Percentiles rank a stretch among this genome's conserved stretches.
These are phyloP conservation scores for Melipona quadrifasciata DNA, from an alignment of 1,140 invertebrate genomes.

Conservation along the genomic window DNA sequence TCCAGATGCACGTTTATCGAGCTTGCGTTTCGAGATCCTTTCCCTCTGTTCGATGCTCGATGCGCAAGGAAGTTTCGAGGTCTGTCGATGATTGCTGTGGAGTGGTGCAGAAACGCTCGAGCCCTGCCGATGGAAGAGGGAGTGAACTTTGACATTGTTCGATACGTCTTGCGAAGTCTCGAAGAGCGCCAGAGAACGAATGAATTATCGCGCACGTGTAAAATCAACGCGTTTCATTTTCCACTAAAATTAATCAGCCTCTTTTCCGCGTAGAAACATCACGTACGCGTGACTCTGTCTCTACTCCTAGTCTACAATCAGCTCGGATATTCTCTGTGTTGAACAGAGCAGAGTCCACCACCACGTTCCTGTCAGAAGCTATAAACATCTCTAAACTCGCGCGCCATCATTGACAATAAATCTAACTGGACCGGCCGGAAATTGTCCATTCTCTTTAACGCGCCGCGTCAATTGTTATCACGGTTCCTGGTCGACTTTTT, in stretches of 20 bases:
- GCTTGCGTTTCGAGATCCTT: neutral
- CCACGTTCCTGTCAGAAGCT: neutral
- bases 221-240: no score
- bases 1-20: neutral
- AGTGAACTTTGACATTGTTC: neutral
- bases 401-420: neutral
- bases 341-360: no score
- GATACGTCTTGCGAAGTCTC: neutral
- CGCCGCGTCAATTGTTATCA: slow-evolving; percentile 8
- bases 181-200: no score
- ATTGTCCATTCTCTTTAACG: neutral
- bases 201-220: no score
- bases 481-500: slow-evolving; percentile 1
- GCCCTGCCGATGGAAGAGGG: no score
- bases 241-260: no score
- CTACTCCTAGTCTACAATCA: neutral
- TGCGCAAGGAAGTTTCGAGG: neutral
- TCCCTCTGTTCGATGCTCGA: neutral
- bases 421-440: neutral
- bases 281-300: no score
- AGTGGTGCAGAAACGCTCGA: neutral
- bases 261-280: neutral
- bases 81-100: neutral
- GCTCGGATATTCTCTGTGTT: neutral
- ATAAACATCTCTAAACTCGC: neutral